Base-by-base conservation (phyloP, 2,113 vertebrate genomes). In the Entelurus aequoreus region DNA sequence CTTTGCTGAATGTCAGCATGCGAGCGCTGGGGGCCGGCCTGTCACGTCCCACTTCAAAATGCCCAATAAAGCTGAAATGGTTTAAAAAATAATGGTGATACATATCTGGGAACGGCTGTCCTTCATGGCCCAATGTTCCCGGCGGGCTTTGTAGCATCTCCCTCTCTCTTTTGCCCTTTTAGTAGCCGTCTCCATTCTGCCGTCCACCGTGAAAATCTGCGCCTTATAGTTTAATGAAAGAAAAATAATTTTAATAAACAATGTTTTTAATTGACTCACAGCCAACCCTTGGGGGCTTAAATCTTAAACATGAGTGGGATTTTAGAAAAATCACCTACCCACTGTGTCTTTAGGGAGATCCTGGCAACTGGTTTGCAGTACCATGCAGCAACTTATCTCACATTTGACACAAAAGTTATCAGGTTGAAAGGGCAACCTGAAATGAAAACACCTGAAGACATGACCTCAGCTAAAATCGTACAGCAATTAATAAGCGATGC, bases 51-150 rank as follows among this genome's bases (percentile, higher is more conserved):
- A 52, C 72, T 64, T 72, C 28, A 66, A 44, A 68, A 68, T 28
- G 48, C 66, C 69, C 72, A 76, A 75, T 79, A 70, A 74, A 77
- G 68, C 72, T 13, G 36, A 35, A 74, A 72, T 62, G 76, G 62
- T 77, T 75, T 48, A 54, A 72, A 79, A 74, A 79, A 54, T 83
- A 82, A 81, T 69, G 69, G 70, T 62, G 76, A 81, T 74, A 72
- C 69, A 81, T 82, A 78, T 63, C 57, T 71, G 54, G 1, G 48
- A 75, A 73, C 72, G 69, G 69, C 60, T 67, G 74, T 71, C 80
- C 77, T 82, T 83, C 76, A 81, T 62, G 58, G 72, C 69, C 61
- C 52, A 6, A 7, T 3, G 5, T 67, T 55, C 62, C 60, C 38
- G 48, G 54, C 59, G 69, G 35, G 56, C 55, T 60, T 16, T 9